A percentile compares a stretch with the other conserved stretches of the same genome.
phyloP scores from a whole-genome alignment of 37 sponge, comb jelly and placozoan genomes.

The Petrosia ficiformis region DNA sequence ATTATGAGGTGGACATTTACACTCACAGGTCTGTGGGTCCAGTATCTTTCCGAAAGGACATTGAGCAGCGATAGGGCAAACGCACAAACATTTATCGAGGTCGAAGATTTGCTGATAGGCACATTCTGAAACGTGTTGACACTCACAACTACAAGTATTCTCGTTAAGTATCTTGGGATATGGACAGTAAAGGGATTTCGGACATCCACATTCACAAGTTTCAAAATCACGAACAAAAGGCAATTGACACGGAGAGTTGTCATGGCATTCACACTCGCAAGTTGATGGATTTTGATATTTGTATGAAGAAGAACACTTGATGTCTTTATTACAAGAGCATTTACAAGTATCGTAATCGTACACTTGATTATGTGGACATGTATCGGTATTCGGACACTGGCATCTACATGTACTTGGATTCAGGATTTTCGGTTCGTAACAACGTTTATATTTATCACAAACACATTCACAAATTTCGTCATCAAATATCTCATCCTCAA shows the following conservation, averaged over 20 bases:
- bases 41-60: slow-evolving; percentile 18
- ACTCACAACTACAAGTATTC: slow-evolving; percentile 25
- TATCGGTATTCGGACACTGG: not conserved
- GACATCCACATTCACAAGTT: slow-evolving; percentile 28
- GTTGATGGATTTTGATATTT: not conserved
- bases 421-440: not conserved
- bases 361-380: not conserved
- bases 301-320: not conserved
- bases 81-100: slow-evolving; percentile 2
- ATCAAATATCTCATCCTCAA: slow-evolving; percentile 2
- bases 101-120: not conserved
- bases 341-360: not conserved
- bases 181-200: not conserved
- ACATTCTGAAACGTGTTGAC: slow-evolving; percentile 3
- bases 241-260: not conserved
- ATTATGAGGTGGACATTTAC: not conserved
- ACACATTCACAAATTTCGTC: not conserved
- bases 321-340: not conserved
- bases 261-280: slow-evolving; percentile 27
- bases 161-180: not conserved
- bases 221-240: not conserved
- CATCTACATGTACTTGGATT: slow-evolving; percentile 4
- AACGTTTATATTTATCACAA: not conserved
- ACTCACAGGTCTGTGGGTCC: slow-evolving; percentile 4
- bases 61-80: not conserved